Conservation (phyloP, 2,888 invertebrate genomes). For the Xestia rhomboidea region DNA sequence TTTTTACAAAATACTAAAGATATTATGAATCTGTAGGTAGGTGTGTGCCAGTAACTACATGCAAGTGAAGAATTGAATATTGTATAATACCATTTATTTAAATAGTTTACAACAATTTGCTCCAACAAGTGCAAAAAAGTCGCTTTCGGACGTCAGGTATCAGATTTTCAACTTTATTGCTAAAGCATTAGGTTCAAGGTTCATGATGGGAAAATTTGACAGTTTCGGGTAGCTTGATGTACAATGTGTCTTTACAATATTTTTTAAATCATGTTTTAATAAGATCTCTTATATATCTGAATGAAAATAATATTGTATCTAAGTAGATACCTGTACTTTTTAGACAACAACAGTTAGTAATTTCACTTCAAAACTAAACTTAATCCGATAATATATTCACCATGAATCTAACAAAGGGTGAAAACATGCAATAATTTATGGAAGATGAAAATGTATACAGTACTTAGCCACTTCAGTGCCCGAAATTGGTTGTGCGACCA, state of each 20-base stretch:
- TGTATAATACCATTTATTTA: background rate
- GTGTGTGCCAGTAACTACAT: background rate
- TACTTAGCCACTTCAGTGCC: slow-evolving; percentile 93
- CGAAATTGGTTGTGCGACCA: slow-evolving; percentile 90
- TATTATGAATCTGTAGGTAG: background rate
- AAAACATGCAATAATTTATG: background rate
- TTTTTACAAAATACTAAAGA: background rate
- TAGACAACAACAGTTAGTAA: background rate
- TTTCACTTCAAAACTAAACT: background rate
- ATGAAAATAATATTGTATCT: background rate
- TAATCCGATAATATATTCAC: background rate
- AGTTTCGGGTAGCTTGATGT: no score
- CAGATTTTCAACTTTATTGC: no score
- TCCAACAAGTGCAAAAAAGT: background rate
- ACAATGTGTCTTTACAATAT: background rate
- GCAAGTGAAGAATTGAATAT: background rate
- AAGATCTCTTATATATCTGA: background rate
- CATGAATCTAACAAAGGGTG: background rate
- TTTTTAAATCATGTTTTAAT: no score
- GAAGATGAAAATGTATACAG: background rate
- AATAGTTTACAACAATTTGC: background rate
- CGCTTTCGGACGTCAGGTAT: background rate
- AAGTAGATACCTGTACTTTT: background rate
- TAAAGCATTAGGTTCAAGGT: no score
- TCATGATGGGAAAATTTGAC: no score